Conservation (phyloP, 2,797 vertebrate species). For the Carduelis carduelis region DNA sequence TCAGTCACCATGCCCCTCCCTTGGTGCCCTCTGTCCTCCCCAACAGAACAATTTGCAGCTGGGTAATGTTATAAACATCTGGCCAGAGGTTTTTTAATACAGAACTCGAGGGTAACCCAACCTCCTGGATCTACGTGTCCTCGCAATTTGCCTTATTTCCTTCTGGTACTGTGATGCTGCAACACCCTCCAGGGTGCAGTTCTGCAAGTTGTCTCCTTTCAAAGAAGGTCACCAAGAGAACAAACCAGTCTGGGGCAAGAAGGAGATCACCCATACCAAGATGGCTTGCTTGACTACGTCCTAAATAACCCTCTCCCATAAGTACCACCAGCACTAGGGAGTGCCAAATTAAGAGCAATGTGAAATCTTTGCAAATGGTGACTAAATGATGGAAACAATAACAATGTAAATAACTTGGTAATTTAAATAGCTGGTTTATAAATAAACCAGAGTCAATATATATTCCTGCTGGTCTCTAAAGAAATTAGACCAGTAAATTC, state of each 20-base stretch:
- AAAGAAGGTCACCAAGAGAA: background rate
- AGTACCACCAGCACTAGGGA: background rate
- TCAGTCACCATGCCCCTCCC: background rate
- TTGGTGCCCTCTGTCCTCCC: background rate
- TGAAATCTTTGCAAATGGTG: slow-evolving; percentile 34
- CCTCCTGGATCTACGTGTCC: background rate
- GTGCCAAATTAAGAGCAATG: slow-evolving; percentile 54
- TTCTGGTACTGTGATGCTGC: background rate
- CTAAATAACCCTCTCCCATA: slow-evolving; percentile 12
- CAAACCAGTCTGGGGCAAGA: background rate
- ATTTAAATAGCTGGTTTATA: slow-evolving; percentile 63
- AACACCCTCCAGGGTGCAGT: background rate
- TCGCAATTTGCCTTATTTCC: accelerated
- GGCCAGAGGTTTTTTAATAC: background rate
- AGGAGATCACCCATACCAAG: background rate
- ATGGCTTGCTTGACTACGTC: background rate
- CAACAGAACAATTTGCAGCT: background rate
- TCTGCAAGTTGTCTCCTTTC: background rate
- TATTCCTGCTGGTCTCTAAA: slow-evolving; percentile 60
- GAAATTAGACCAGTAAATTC: slow-evolving; percentile 70
- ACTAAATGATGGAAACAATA: slow-evolving; percentile 65
- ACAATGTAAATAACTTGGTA: slow-evolving; percentile 60
- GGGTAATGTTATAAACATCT: background rate
- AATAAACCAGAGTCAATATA: slow-evolving; percentile 62
- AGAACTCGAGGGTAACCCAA: background rate